Conservation (phyloP, 2,113 vertebrate genomes). For the Pavo muticus region DNA sequence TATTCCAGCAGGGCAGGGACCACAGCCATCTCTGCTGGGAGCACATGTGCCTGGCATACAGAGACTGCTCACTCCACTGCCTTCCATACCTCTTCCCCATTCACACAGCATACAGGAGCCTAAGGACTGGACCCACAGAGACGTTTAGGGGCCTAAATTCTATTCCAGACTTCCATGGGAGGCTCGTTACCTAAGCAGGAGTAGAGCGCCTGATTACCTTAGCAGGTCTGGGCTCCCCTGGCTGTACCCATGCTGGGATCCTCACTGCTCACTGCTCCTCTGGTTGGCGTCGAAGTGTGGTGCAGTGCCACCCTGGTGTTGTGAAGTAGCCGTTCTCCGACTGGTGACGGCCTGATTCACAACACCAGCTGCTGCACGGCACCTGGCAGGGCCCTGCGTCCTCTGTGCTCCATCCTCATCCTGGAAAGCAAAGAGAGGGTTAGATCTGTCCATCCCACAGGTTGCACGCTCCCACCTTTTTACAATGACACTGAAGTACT, state of each 20-base stretch:
- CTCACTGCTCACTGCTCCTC: background rate
- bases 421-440: constrained; percentile 51
- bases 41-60: background rate
- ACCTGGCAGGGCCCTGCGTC: constrained; percentile 62
- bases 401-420: background rate
- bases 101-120: background rate
- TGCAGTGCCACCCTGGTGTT: constrained; percentile 94
- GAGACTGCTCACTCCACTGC: background rate
- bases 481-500: background rate
- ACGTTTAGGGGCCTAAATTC: constrained; percentile 68
- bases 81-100: background rate
- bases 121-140: constrained; percentile 53
- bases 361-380: constrained; percentile 97
- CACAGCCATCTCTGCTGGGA: background rate
- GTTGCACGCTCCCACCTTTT: background rate
- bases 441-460: background rate
- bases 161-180: constrained; percentile 61
- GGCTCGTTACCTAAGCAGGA: constrained; percentile 61
- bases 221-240: constrained; percentile 49
- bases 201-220: constrained; percentile 67
- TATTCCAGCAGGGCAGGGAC: background rate
- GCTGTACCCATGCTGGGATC: background rate
- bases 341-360: constrained; percentile 98
- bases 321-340: constrained; percentile 96
- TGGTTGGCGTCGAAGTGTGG: constrained; percentile 63